Evolutionary conservation across 2,113 vertebrate species (phyloP).

Genomic region (Toxostoma redivivum): DNA sequence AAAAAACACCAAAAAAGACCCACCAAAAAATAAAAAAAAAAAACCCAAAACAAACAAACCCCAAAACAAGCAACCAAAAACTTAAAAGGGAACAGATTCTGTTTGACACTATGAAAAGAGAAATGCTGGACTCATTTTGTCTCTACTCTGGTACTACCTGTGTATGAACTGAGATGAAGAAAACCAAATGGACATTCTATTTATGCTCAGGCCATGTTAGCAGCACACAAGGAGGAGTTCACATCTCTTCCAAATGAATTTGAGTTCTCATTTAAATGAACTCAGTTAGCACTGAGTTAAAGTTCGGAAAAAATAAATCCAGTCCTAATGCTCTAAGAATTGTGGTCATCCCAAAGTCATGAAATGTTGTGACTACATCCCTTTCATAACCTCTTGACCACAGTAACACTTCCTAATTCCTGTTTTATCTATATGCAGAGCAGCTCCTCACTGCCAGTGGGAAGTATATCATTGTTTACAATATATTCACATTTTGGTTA

Average conservation of each 20-base stretch:
- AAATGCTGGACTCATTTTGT: neutral
- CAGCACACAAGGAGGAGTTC: neutral
- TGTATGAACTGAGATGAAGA: neutral
- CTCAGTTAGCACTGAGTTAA: neutral
- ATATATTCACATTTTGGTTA: neutral
- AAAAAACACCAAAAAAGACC: neutral
- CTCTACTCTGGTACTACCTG: neutral
- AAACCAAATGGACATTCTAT: neutral
- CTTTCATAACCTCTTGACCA: neutral
- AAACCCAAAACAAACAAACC: neutral
- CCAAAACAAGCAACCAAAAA: neutral
- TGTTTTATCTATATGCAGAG: fast-evolving
- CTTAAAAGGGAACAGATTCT: neutral
- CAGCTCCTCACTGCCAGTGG: fast-evolving
- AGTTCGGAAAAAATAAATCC: neutral
- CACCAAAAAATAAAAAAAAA: neutral
- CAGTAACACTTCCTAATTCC: neutral
- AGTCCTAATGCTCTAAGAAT: neutral
- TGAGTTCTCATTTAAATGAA: neutral
- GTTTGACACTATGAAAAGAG: neutral
- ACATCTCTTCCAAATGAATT: neutral
- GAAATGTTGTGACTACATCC: neutral
- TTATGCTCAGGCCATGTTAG: neutral
- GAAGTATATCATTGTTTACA: neutral
- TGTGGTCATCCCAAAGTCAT: neutral